Evolutionary conservation across 2,797 vertebrate genomes (phyloP), one percentile per base, ranked within the genome.

Genomic region (Typhlichthys subterraneus): DNA sequence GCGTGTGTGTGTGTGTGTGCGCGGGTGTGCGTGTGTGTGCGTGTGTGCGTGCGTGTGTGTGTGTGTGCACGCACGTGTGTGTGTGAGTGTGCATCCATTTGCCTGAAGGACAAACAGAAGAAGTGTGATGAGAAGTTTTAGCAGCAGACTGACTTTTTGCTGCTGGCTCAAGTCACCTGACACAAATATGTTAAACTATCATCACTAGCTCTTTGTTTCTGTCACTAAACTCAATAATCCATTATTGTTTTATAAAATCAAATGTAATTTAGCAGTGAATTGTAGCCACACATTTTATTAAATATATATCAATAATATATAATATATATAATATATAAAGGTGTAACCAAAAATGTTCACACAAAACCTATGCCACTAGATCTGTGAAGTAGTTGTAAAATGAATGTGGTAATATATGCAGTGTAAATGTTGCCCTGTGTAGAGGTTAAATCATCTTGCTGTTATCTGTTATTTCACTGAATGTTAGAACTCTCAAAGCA

Each of bases 121-220:
- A 54, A 46, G 53, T 4, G 2, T 4, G 14, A 59, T 49, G 58
- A 15, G 62, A 63, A 67, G 51, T 62, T 55, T 12, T 23, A 12
- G 53, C 60, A 67, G 52, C 66, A 53, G 56, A 65, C 42, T 67
- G 60, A n/a, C 48, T 53, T 42, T 53, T 56, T 49, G 53, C 57
- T 62, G 45, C 47, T 49, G 59, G 31, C 53, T 53, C 31, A 53
- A 10, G 12, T 49, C 55, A 17, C 14, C 33, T 54, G 45, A 54
- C n/a, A 65, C 12, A 49, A 57, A 69, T 23, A 23, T 42, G 14
- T n/a, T 57, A 14, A 65, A 48, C 59, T 59, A 50, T 11, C 13
- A 1, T 2, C 19, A 23, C 19, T 3, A 23, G 19, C 19, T 23
- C 19, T 23, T 23, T 63, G 71, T 70, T 57, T 10, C 50, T 74